A percentile compares a stretch with the other conserved stretches of the same genome.
These are phyloP conservation scores for Polyergus mexicanus DNA, from an alignment of 1,140 invertebrate species.

Conservation along the genomic window DNA sequence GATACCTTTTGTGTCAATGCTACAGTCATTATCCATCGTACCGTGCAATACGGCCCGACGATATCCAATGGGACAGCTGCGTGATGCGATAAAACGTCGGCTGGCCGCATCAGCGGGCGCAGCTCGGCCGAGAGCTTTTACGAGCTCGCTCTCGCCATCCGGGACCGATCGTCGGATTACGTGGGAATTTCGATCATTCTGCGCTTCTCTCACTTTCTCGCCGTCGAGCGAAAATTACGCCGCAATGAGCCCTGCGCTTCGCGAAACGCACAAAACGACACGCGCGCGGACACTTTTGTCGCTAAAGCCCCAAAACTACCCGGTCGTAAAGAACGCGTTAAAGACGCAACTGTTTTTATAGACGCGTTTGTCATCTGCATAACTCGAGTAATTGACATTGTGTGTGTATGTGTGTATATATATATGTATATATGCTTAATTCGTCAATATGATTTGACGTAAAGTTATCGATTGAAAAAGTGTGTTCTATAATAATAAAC, in stretches of 20 bases:
- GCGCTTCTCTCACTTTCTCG: neutral
- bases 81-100: conserved; percentile 71
- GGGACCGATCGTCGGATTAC: conserved; percentile 68
- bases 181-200: conserved; percentile 57
- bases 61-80: conserved; percentile 60
- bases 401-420: neutral
- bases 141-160: conserved; percentile 53
- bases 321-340: conserved; percentile 31
- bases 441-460: neutral
- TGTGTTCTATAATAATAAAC: neutral
- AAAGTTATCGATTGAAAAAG: neutral
- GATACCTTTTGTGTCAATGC: conserved; percentile 28
- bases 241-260: conserved; percentile 3
- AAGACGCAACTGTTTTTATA: conserved; percentile 31
- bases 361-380: conserved; percentile 16
- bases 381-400: conserved; percentile 7
- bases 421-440: neutral
- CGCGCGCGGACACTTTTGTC: neutral
- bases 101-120: neutral
- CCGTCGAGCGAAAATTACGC: conserved; percentile 49
- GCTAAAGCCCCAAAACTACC: neutral
- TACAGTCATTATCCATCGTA: conserved; percentile 51
- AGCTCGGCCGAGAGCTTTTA: conserved; percentile 69
- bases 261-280: neutral
- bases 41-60: neutral